Evolutionary conservation across 37 sponge, comb jelly and placozoan genomes (phyloP), one percentile per base, ranked within the genome.

Genomic region (Tethya wilhelma): DNA sequence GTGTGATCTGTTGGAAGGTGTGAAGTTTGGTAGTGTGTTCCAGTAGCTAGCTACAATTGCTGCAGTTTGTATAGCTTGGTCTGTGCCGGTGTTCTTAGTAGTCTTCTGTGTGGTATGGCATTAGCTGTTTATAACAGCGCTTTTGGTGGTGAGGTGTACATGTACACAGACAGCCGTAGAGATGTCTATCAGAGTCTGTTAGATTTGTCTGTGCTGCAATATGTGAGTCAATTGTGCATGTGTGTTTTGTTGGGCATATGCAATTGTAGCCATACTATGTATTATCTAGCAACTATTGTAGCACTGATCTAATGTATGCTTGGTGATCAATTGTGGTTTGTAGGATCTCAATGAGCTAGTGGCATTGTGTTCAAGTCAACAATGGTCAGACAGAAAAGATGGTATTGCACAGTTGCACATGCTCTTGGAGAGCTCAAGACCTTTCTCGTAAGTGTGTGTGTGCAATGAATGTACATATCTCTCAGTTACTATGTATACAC

Each of bases 351-450:
- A 67, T 69, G 94, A 93, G 55, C 56, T 93, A 59, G 53, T 89
- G 8, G 38, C 53, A 2, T 25, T 93, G 70, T 93, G 90, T 45
- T 73, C 79, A 23, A 85, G 69, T 22, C 59, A 55, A 12, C 73
- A 76, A 55, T 93, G 94, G 94, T 57, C 83, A 0, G 94, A 93
- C 44, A 77, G 94, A 39, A 86, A 80, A 38, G 94, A 93, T 60
- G 94, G 90, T 8, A 71, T 89, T 0, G 94, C 84, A 6, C 90
- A 89, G 36, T 79, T 93, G 1, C 86, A 93, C 56, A 65, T 93
- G 42, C 45, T 93, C 38, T 56, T 89, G 65, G 94, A 93, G 49
- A 81, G 82, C 53, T 69, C 63, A 2, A 85, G 73, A 70, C 60
- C 37, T 3, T 46, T 93, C 25, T 42, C 78, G 93, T 93, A 59